phyloP scores from a whole-genome alignment of 2,888 invertebrate species.

The Diogma glabrata region DNA sequence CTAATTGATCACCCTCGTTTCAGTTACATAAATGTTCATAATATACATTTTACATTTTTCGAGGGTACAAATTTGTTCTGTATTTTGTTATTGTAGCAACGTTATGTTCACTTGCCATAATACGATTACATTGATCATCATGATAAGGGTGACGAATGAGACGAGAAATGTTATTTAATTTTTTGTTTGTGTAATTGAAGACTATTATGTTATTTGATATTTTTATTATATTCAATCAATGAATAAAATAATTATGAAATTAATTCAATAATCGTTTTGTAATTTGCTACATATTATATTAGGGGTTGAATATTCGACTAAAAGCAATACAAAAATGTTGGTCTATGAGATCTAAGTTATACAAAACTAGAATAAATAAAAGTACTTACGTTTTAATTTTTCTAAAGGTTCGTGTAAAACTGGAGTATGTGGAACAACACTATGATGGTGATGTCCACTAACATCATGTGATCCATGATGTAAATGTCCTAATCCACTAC shows the following conservation, averaged over 20 bases:
- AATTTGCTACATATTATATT: no score
- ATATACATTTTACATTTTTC: no score
- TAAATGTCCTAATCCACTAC: conserved; percentile 30
- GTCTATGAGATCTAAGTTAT: background rate
- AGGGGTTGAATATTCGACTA: no score
- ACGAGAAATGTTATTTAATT: no score
- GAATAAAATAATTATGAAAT: conserved; percentile 6
- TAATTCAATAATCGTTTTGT: no score
- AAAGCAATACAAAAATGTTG: background rate
- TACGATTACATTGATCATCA: no score
- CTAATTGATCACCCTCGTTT: conserved; percentile 36
- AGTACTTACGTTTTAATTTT: conserved; percentile 54
- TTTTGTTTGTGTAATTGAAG: background rate
- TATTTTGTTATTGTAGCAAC: conserved; percentile 1
- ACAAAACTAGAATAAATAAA: conserved; percentile 19
- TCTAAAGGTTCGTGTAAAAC: conserved; percentile 51
- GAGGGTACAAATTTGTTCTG: no score
- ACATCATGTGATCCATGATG: conserved; percentile 37
- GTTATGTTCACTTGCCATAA: no score
- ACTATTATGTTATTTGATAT: conserved; percentile 7
- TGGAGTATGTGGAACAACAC: conserved; percentile 43
- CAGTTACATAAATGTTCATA: no score
- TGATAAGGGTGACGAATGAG: conserved; percentile 9
- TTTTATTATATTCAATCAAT: conserved; percentile 4
- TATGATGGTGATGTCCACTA: conserved; percentile 45